These are phyloP conservation scores for Parazoanthus atlanticus DNA, from an alignment of 92 coral and sea anemone species.

Conservation along the genomic window DNA sequence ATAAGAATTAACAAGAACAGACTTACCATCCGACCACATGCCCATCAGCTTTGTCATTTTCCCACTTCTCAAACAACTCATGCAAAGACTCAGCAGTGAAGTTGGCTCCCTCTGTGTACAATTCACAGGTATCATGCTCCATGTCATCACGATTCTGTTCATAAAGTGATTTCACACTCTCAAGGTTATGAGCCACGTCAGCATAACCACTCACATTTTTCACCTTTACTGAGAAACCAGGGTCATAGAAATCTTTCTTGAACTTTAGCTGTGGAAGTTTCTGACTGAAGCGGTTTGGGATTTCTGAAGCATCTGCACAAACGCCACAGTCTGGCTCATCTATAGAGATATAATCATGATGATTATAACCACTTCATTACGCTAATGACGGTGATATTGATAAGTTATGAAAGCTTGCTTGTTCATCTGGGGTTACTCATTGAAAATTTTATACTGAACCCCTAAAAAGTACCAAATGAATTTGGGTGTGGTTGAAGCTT, in stretches of 20 bases:
- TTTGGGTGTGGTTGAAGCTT: no score
- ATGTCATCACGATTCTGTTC: constrained; percentile 52
- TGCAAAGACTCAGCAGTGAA: constrained; percentile 50
- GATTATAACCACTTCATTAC: no score
- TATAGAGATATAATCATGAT: background rate
- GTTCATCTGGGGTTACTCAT: no score
- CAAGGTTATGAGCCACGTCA: constrained; percentile 68
- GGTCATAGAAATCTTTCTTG: constrained; percentile 74
- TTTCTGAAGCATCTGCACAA: constrained; percentile 57
- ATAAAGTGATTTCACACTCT: constrained; percentile 62
- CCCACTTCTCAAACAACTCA: constrained; percentile 65
- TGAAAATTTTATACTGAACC: no score
- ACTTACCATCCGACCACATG: constrained; percentile 73
- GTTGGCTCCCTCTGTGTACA: constrained; percentile 57
- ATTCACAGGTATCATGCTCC: constrained; percentile 75
- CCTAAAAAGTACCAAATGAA: no score
- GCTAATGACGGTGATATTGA: no score
- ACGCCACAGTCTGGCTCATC: constrained; percentile 75
- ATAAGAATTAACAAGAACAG: no score
- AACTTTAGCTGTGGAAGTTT: constrained; percentile 65
- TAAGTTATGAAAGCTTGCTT: no score
- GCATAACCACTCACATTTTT: constrained; percentile 69
- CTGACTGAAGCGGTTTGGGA: constrained; percentile 59
- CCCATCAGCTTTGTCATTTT: constrained; percentile 72
- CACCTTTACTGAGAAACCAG: constrained; percentile 74